Percentiles rank a stretch among this genome's conserved stretches.
These are phyloP conservation scores for Eupithecia subumbrata DNA, from an alignment of 2,888 invertebrate species.

Conservation along the genomic window DNA sequence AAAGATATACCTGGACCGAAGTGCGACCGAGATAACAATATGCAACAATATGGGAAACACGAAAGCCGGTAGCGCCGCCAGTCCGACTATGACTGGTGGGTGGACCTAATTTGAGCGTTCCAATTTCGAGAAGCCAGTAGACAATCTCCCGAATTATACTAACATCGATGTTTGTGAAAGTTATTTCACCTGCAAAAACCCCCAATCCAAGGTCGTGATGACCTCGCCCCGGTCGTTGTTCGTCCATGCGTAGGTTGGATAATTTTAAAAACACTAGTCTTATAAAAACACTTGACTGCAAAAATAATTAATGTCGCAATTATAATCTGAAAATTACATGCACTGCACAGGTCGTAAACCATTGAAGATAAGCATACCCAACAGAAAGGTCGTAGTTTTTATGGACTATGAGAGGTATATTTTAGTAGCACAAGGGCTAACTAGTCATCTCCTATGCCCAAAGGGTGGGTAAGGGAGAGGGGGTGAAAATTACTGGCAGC, in stretches of 20 bases:
- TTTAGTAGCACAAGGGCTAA: background rate
- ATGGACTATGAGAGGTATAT: background rate
- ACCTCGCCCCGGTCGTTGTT: slow-evolving; percentile 55
- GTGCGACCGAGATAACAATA: too few species aligned
- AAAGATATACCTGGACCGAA: too few species aligned
- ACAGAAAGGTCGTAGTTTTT: background rate
- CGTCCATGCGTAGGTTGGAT: slow-evolving; percentile 53
- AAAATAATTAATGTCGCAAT: slow-evolving; percentile 46
- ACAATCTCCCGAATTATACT: too few species aligned
- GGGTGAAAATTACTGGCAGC: background rate
- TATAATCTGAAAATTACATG: background rate
- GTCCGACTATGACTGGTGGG: too few species aligned
- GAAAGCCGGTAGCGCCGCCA: too few species aligned
- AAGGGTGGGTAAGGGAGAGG: background rate
- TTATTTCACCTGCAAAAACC: slow-evolving; percentile 49
- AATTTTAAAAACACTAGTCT: slow-evolving; percentile 49
- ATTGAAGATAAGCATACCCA: background rate
- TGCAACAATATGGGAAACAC: too few species aligned
- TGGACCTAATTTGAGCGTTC: too few species aligned
- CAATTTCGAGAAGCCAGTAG: too few species aligned
- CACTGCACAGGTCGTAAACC: slow-evolving; percentile 2
- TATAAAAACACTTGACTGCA: slow-evolving; percentile 40
- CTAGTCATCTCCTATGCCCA: background rate
- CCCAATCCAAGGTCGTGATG: slow-evolving; percentile 52
- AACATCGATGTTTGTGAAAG: too few species aligned